Evolutionary conservation across 1,140 invertebrate genomes (phyloP), one percentile per base, ranked within the genome.

Genomic region (Drosophila truncata): DNA sequence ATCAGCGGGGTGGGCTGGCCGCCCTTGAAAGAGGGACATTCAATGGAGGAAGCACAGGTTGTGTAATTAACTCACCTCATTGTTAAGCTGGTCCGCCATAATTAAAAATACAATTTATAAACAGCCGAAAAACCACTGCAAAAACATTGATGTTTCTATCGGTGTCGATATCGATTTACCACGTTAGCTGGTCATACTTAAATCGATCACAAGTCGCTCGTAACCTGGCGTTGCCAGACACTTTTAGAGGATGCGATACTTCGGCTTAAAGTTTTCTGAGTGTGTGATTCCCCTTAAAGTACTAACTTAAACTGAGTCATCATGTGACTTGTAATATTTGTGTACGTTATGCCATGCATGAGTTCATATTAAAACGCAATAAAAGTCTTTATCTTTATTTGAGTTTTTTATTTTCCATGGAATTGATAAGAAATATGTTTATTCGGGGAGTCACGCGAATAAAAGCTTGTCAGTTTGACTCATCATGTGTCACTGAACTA

Each of bases 1-100:
- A 91, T 87, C 42, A 87, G 64, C 60, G 86, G 70, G 35, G 83
- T 47, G 23, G 82, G 80, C 35, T 70, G 74, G 50, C 42, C 63
- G 50, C 52, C 61, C 76, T 87, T 44, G 25, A 62, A 58, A 23
- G 9, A 9, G 6, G n/a, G 46, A 10, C 20, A 29, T 25, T 60
- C 44, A 16, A 50, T n/a, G 16, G 10, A 25, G 10, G 39, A 37
- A 29, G 20, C n/a, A 52, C 25, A 27, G 33, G 18, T 54, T 20
- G 14, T 18, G 44, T 13, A 54, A 44, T 27, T 1, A 23, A 85
- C 82, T 87, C 55, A 91, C 90, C 71, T 90, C 85, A 11, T 70
- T 55, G 54, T 61, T 64, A 11, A 78, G 62, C 78, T 83, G 84
- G 55, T 90, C 90, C 37, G 76, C 82, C 91, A 91, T 91, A 67